Percentiles rank a stretch among this genome's conserved stretches.
These are phyloP conservation scores for Caretta caretta DNA, from an alignment of 2,113 vertebrate genomes.

Conservation along the genomic window DNA sequence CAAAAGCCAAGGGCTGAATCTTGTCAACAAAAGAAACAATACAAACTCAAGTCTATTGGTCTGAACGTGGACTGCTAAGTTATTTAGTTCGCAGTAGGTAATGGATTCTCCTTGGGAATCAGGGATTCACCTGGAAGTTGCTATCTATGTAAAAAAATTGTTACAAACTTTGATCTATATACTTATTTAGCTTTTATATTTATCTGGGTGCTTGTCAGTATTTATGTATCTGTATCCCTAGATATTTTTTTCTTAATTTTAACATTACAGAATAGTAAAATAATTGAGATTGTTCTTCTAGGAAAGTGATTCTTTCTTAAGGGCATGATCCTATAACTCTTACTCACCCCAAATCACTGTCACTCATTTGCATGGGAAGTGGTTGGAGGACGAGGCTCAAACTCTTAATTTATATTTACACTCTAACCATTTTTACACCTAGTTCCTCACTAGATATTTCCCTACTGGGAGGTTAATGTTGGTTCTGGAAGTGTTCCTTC, in stretches of 20 bases:
- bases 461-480: conserved; percentile 1
- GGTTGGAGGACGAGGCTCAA: background rate
- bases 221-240: background rate
- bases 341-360: background rate
- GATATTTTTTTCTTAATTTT: background rate
- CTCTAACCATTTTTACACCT: conserved; percentile 24
- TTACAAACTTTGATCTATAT: background rate
- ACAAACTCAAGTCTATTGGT: too few species aligned
- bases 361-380: background rate
- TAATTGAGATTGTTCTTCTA: background rate
- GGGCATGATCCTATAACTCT: background rate
- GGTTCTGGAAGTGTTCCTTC: conserved; percentile 49
- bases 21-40: background rate
- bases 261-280: background rate
- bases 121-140: background rate
- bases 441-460: conserved; percentile 25
- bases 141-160: background rate
- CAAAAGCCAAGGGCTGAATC: background rate
- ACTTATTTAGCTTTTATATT: too few species aligned
- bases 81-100: background rate
- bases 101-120: background rate
- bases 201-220: background rate
- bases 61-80: background rate
- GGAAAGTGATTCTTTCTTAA: background rate
- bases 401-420: background rate